phyloP scores from a whole-genome alignment of 2,113 vertebrate genomes.

The Lasiurus cinereus region DNA sequence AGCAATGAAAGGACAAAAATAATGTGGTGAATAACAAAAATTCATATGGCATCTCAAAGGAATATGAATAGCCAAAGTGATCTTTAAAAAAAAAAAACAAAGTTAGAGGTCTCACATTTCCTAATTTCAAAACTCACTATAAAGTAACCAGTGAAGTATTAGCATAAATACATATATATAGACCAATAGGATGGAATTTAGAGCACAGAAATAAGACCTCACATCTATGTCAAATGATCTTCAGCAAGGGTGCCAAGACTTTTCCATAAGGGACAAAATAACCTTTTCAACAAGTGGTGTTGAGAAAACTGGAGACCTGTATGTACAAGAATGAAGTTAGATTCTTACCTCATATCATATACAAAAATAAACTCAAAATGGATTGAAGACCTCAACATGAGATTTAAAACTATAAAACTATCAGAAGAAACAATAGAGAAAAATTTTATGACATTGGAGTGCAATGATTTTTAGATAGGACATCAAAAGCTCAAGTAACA shows the following conservation, averaged over 20 bases:
- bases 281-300: not conserved
- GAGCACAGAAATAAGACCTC: not conserved
- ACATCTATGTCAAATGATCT: not conserved
- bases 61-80: not conserved
- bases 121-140: not conserved
- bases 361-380: not conserved
- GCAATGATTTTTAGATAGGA: not conserved
- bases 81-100: slow-evolving; percentile 17
- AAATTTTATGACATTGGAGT: not conserved
- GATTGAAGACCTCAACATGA: not conserved
- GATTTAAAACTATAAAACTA: not conserved
- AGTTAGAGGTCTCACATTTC: not conserved
- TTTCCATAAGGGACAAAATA: not conserved
- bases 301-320: not conserved
- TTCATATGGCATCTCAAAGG: slow-evolving; percentile 21
- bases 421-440: not conserved
- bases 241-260: not conserved
- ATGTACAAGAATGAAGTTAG: not conserved
- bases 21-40: slow-evolving; percentile 9
- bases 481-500: not conserved
- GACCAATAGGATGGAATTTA: not conserved
- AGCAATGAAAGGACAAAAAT: not conserved
- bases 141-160: not conserved
- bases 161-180: not conserved
- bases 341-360: not conserved